Conservation (phyloP, 1,140 invertebrate species). For the Acyrthosiphon pisum region DNA sequence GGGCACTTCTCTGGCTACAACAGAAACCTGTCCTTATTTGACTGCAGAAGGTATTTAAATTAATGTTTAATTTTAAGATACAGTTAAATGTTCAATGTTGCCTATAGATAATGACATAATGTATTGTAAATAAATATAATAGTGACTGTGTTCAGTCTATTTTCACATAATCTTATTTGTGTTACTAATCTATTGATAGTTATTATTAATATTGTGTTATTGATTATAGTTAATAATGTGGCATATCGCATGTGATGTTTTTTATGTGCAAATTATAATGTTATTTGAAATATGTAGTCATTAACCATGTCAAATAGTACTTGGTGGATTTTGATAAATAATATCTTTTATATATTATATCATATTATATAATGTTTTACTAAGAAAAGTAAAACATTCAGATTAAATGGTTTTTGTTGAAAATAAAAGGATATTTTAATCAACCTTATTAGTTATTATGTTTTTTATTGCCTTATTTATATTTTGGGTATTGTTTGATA, state of each 20-base stretch:
- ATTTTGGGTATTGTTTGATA: too few relatives aligned
- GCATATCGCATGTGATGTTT: not conserved
- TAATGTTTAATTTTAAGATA: not conserved
- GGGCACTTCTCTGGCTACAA: not conserved
- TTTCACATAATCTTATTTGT: not conserved
- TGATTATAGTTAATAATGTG: not conserved
- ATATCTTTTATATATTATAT: too few relatives aligned
- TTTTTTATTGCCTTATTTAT: too few relatives aligned
- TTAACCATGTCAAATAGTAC: too few relatives aligned
- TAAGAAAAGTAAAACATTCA: too few relatives aligned
- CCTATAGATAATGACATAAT: not conserved
- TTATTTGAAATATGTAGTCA: too few relatives aligned
- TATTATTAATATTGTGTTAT: not conserved
- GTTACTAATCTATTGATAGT: not conserved
- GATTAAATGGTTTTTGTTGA: too few relatives aligned
- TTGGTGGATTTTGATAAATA: too few relatives aligned
- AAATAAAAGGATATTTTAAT: too few relatives aligned
- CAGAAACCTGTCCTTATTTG: not conserved
- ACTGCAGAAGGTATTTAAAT: slow-evolving; percentile 5
- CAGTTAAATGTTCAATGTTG: not conserved
- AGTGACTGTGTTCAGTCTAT: not conserved
- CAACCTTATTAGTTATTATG: too few relatives aligned
- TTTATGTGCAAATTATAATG: not conserved
- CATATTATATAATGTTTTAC: too few relatives aligned
- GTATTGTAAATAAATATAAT: not conserved